A percentile compares a stretch with the other conserved stretches of the same genome.
Conservation (phyloP, 2,113 vertebrate species). For the Cynopterus brachyotis region DNA sequence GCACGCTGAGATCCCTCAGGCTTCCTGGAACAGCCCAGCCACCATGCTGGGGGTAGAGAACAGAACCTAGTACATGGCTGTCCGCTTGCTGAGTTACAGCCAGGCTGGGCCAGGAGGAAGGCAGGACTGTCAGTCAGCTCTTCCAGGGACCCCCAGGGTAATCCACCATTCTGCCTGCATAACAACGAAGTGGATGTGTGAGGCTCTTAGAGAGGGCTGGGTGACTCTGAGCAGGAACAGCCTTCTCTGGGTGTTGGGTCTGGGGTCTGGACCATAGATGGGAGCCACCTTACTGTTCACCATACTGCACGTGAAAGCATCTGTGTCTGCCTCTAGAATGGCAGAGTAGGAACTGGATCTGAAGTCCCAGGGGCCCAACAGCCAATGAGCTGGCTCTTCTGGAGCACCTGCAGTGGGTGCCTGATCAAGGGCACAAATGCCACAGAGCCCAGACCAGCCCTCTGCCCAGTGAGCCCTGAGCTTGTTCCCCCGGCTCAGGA, state of each 20-base stretch:
- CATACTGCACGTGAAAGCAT: not conserved
- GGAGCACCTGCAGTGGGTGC: too few relatives aligned
- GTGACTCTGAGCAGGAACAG: not conserved
- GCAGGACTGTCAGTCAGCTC: not conserved
- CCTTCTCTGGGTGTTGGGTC: not conserved
- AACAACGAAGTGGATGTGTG: accelerated
- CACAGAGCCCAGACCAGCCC: not conserved
- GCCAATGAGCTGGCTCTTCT: not conserved
- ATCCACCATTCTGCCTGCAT: not conserved
- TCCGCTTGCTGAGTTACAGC: not conserved
- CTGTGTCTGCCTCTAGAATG: not conserved
- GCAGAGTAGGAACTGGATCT: not conserved
- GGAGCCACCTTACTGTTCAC: not conserved
- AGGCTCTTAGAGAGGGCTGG: not conserved
- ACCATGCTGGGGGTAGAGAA: not conserved
- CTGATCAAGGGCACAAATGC: not conserved
- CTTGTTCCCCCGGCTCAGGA: not conserved
- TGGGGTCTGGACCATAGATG: too few relatives aligned
- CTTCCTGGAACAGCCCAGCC: not conserved
- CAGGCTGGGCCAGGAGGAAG: not conserved
- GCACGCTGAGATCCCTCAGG: not conserved
- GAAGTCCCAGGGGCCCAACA: not conserved
- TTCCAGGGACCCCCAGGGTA: too few relatives aligned
- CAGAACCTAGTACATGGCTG: accelerated
- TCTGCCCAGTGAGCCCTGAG: not conserved